Evolutionary conservation across 2,113 vertebrate genomes (phyloP).

Genomic region (Proterorhinus semilunaris): DNA sequence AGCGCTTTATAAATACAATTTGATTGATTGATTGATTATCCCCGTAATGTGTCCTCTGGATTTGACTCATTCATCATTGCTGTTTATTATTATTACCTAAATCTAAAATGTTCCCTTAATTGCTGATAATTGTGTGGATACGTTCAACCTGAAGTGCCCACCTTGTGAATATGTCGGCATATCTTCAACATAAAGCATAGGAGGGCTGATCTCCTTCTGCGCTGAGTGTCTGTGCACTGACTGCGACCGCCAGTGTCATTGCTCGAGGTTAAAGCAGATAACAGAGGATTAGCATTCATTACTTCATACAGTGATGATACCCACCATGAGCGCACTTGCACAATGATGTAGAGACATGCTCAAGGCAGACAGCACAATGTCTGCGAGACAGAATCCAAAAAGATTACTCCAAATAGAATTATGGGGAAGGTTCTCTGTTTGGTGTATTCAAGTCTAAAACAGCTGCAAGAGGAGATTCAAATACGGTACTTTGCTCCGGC

Average conservation of each 20-base stretch:
- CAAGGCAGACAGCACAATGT: constrained; percentile 5
- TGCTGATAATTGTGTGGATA: too few species aligned
- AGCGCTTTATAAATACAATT: too few species aligned
- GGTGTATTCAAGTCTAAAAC: background rate
- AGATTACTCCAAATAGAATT: constrained; percentile 9
- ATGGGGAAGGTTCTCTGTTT: background rate
- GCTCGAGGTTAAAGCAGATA: constrained; percentile 73
- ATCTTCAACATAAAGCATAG: constrained; percentile 6
- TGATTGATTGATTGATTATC: too few species aligned
- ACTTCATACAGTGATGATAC: constrained; percentile 60
- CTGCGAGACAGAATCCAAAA: background rate
- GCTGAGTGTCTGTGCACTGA: constrained; percentile 45
- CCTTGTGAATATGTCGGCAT: background rate
- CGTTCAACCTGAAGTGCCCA: constrained; percentile 24
- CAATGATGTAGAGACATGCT: constrained; percentile 7
- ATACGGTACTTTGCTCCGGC: background rate
- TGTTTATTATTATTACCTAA: background rate
- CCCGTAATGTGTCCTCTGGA: too few species aligned
- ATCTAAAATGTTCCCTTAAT: too few species aligned
- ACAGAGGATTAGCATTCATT: constrained; percentile 76
- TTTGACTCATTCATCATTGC: too few species aligned
- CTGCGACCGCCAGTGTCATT: constrained; percentile 55
- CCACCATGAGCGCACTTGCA: constrained; percentile 15
- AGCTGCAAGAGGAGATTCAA: background rate
- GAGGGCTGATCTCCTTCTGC: constrained; percentile 22